A percentile compares a stretch with the other conserved stretches of the same genome.
These are phyloP conservation scores for Macropus fuliginosus DNA, from an alignment of 2,797 vertebrate species.

Conservation along the genomic window DNA sequence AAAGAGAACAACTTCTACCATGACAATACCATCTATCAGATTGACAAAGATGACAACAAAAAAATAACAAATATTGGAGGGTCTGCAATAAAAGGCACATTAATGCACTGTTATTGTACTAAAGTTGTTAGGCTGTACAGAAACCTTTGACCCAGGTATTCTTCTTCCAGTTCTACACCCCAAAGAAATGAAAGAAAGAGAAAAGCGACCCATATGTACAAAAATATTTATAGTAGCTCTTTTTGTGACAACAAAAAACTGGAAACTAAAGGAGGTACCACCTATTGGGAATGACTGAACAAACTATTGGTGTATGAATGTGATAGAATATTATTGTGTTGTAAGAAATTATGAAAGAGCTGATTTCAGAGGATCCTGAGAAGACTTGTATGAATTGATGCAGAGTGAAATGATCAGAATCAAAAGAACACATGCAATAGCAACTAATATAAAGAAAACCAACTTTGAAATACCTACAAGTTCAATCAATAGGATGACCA, in stretches of 20 bases:
- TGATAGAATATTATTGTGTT: neutral
- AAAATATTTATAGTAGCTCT: neutral
- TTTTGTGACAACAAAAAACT: neutral
- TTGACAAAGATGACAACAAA: neutral
- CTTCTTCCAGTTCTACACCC: neutral
- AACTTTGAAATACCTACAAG: no score
- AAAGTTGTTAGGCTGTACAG: neutral
- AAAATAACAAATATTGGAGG: neutral
- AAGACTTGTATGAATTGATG: neutral
- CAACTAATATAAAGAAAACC: neutral
- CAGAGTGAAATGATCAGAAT: neutral
- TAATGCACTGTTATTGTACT: neutral
- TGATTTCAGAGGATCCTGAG: neutral
- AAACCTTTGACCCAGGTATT: neutral
- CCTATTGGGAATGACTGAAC: neutral
- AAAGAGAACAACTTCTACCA: neutral
- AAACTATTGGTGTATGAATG: neutral
- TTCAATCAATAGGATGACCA: neutral
- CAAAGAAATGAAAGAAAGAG: neutral
- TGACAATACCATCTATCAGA: neutral
- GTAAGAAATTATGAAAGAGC: neutral
- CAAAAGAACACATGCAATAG: neutral
- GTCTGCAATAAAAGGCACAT: neutral
- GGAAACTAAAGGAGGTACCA: neutral
- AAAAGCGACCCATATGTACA: neutral